Evolutionary conservation across 2,113 vertebrate genomes (phyloP).

Genomic region (Prionailurus viverrinus): DNA sequence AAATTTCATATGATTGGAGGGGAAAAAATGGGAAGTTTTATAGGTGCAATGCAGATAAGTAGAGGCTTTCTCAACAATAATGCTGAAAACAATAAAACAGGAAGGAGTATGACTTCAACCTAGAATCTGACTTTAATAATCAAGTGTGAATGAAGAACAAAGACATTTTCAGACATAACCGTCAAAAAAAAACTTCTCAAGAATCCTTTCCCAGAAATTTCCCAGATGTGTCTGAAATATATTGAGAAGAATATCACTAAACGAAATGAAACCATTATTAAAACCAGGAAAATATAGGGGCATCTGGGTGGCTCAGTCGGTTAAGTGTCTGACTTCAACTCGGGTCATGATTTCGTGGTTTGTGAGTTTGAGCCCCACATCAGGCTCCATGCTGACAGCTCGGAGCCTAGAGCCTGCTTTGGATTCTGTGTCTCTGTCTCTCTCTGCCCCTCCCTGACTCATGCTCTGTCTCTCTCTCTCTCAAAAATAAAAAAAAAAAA

Average conservation of each 20-base stretch:
- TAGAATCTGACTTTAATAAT: slow-evolving; percentile 21
- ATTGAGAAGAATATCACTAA: not conserved
- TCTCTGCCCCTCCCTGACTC: too few relatives aligned
- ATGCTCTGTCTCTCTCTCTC: too few relatives aligned
- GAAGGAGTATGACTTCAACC: not conserved
- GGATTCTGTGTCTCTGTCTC: too few relatives aligned
- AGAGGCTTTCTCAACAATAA: not conserved
- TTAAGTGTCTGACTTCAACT: too few relatives aligned
- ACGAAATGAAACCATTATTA: slow-evolving; percentile 22
- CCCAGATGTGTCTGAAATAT: not conserved
- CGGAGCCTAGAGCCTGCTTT: too few relatives aligned
- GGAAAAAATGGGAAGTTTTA: not conserved
- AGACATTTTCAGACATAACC: not conserved
- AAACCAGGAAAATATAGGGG: slow-evolving; percentile 17
- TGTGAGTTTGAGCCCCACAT: too few relatives aligned
- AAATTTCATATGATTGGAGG: not conserved
- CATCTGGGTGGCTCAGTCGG: too few relatives aligned
- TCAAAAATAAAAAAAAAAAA: too few relatives aligned
- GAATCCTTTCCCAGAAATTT: slow-evolving; percentile 29
- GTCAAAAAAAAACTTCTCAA: not conserved
- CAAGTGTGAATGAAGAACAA: not conserved
- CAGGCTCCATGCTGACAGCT: too few relatives aligned
- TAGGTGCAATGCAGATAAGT: not conserved
- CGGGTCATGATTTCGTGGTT: too few relatives aligned
- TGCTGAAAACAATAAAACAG: not conserved